Base-by-base conservation (phyloP, 2,888 invertebrate genomes). In the Platycheirus rosarum region DNA sequence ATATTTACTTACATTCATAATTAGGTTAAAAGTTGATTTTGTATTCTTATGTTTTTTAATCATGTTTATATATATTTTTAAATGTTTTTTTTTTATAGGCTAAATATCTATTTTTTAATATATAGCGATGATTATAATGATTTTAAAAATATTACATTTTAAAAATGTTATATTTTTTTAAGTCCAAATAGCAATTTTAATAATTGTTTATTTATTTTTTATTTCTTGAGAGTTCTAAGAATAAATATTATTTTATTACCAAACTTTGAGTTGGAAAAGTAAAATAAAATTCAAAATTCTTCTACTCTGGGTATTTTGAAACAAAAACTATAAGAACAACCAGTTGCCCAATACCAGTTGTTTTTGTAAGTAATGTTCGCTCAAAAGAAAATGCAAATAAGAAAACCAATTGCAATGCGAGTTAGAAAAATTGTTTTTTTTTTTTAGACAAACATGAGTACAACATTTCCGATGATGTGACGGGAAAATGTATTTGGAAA, bases 11-110 rank as follows among this genome's bases (percentile, higher is more conserved):
- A 69, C 65, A 78, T 80, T 74, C 75, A 84, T 80, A 66, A 76
- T 80, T 80, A 85, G 70, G 74, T 76, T 78, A 70, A 84, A 84
- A 78, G 76, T 70, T 84, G 55, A 75, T 78, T 74, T 78, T 74
- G 11, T 14, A 60, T 48, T 63, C 46, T 65, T 63, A 23, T 42
- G 60, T 32, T 40, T 51, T 42, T 60, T 53, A 53, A 68, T 62
- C 55, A 51, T 62, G 73, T 76, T 55, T 66, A 46, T 68, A 71
- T 71, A 37, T n/a, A n/a, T n/a, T n/a, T n/a, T 46, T 32, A 55
- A 44, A 66, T 63, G n/a, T 70, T 57, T 46, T 62, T 82, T 29
- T 51, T 66, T 78, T 69, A 69, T 57, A 69, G 68, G 62, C 79
- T 79, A 75, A 74, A 77, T 70, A 69, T 69, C 44, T 49, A 68